Conservation (phyloP, 2,113 vertebrate genomes). For the Dromas ardeola region DNA sequence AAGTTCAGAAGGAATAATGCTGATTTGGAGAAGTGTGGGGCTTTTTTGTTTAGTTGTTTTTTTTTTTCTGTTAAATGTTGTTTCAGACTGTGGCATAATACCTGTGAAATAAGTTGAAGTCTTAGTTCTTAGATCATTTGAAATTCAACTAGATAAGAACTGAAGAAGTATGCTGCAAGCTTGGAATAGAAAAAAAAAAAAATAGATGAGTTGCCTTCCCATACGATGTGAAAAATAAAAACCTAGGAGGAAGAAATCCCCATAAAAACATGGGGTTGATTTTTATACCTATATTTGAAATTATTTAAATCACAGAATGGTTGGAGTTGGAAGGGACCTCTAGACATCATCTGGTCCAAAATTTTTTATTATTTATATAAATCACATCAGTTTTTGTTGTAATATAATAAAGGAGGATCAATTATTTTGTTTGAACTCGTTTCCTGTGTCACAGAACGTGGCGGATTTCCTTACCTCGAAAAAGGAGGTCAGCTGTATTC, state of each 20-base stretch:
- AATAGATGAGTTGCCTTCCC: not conserved
- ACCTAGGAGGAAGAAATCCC: not conserved
- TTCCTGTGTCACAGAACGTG: not conserved
- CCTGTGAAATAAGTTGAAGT: not conserved
- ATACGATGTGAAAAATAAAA: not conserved
- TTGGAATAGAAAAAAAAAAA: not conserved
- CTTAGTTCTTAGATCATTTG: not conserved
- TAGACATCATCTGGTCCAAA: not conserved
- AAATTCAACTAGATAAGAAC: not conserved
- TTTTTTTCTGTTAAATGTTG: not conserved
- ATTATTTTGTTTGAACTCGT: not conserved
- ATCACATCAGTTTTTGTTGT: not conserved
- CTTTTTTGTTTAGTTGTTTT: not conserved
- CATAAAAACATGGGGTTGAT: rapidly evolving
- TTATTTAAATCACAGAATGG: not conserved
- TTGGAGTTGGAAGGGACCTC: not conserved
- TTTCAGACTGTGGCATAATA: not conserved
- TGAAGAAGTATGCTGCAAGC: not conserved
- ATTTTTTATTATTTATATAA: not conserved
- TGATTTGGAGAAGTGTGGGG: not conserved
- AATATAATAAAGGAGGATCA: not conserved
- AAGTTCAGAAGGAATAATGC: not conserved
- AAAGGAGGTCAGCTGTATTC: conserved; percentile 9
- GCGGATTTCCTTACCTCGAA: not conserved
- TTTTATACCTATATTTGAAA: not conserved